phyloP scores from a whole-genome alignment of 1,140 invertebrate species.

The Homarus americanus region DNA sequence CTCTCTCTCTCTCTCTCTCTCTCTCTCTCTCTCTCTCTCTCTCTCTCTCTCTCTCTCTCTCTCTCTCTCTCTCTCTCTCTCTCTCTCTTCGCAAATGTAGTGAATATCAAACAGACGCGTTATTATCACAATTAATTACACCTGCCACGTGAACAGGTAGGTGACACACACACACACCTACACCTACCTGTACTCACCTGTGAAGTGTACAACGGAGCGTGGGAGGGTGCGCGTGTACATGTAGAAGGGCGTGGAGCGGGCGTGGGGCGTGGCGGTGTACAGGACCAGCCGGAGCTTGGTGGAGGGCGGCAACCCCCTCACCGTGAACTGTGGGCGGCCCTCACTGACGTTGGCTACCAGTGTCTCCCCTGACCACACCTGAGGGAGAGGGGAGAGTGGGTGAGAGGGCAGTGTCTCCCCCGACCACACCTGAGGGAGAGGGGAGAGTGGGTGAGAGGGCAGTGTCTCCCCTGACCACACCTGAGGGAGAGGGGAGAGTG shows the following conservation, averaged over 20 bases:
- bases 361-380: slow-evolving; percentile 63
- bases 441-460: no score
- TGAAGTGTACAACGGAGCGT: slow-evolving; percentile 26
- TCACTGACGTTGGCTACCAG: slow-evolving; percentile 64
- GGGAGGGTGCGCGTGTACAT: slow-evolving; percentile 59
- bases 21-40: background rate
- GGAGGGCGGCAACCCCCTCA: slow-evolving; percentile 59
- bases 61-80: slow-evolving; percentile 3
- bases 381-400: background rate
- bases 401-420: no score
- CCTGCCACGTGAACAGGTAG: no score
- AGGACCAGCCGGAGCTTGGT: slow-evolving; percentile 57
- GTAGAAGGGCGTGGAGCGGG: slow-evolving; percentile 53
- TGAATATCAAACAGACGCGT: no score
- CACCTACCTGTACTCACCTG: slow-evolving; percentile 18
- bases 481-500: no score
- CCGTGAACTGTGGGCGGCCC: slow-evolving; percentile 46
- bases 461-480: no score
- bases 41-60: slow-evolving; percentile 3
- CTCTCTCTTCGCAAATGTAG: background rate
- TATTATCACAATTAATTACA: no score
- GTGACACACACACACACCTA: no score
- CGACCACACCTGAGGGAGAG: no score
- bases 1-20: background rate
- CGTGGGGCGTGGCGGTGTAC: slow-evolving; percentile 63